Conservation (phyloP, 2,113 vertebrate genomes). For the Rhinolophus ferrumequinum region DNA sequence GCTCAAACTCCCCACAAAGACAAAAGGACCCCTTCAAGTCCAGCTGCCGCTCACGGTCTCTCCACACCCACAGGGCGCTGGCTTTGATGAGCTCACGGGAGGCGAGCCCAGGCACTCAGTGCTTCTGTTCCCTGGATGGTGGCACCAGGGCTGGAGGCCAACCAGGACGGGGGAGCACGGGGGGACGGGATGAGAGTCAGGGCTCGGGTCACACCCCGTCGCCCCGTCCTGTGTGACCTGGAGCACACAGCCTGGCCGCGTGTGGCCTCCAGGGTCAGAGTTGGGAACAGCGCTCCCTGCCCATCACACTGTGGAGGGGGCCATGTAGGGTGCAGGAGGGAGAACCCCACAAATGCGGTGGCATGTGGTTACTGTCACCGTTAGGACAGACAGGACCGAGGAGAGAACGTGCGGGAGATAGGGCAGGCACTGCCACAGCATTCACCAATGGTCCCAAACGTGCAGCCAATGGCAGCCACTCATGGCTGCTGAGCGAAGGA, state of each 20-base stretch:
- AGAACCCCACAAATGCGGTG: neutral
- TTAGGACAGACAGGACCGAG: neutral
- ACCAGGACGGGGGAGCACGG: neutral
- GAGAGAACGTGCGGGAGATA: fast-evolving
- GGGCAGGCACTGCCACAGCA: fast-evolving
- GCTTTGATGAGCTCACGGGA: neutral
- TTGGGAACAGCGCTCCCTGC: neutral
- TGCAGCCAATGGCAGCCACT: neutral
- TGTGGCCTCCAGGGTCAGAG: neutral
- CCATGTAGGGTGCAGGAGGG: neutral
- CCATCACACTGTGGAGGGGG: no score
- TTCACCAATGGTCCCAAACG: neutral
- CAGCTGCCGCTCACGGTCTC: neutral
- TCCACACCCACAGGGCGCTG: neutral
- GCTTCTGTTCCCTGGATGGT: neutral
- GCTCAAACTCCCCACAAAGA: neutral
- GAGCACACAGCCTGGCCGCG: neutral
- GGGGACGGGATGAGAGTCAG: neutral
- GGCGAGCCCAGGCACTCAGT: fast-evolving
- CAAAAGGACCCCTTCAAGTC: neutral
- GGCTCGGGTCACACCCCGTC: neutral
- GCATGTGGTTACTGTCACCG: neutral
- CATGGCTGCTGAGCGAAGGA: no score
- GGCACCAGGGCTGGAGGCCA: neutral
- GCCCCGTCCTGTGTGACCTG: neutral